phyloP scores from a whole-genome alignment of 1,140 invertebrate species.

The Drosophila funebris region DNA sequence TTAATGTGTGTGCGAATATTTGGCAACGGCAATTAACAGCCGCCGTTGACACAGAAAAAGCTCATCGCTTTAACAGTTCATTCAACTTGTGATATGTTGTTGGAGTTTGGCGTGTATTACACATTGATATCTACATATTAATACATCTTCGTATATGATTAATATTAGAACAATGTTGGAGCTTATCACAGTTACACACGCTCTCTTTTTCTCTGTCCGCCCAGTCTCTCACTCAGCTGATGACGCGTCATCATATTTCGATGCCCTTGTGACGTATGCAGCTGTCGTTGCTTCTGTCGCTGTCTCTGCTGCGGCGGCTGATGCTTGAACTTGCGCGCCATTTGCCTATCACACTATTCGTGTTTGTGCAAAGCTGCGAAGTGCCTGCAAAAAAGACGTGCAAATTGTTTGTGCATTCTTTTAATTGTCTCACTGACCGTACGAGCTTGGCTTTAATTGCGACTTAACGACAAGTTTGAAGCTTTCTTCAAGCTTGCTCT shows the following conservation, averaged over 20 bases:
- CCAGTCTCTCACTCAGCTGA: slow-evolving; percentile 27
- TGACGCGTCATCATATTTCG: slow-evolving; percentile 49
- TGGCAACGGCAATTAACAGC: too few relatives aligned
- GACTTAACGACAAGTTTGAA: slow-evolving; percentile 9
- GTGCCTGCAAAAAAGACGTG: slow-evolving; percentile 21
- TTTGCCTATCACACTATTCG: slow-evolving; percentile 29
- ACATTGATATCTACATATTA: background rate
- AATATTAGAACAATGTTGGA: background rate
- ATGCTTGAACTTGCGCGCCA: slow-evolving; percentile 33
- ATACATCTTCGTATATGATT: background rate
- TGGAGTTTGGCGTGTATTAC: slow-evolving; percentile 22
- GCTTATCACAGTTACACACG: slow-evolving; percentile 29
- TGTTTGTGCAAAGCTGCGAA: slow-evolving; percentile 18
- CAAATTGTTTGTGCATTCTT: slow-evolving; percentile 25
- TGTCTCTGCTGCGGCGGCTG: background rate
- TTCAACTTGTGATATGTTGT: slow-evolving; percentile 55
- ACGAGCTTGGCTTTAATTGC: slow-evolving; percentile 34
- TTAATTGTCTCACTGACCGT: slow-evolving; percentile 22
- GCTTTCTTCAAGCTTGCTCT: slow-evolving; percentile 20
- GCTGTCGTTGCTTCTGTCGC: slow-evolving; percentile 1
- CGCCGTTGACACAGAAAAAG: slow-evolving; percentile 10
- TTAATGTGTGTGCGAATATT: background rate
- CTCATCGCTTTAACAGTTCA: slow-evolving; percentile 42
- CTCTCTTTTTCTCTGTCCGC: background rate
- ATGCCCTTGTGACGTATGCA: slow-evolving; percentile 46